Evolutionary conservation across 2,797 vertebrate genomes (phyloP).

Genomic region (Sparus aurata): DNA sequence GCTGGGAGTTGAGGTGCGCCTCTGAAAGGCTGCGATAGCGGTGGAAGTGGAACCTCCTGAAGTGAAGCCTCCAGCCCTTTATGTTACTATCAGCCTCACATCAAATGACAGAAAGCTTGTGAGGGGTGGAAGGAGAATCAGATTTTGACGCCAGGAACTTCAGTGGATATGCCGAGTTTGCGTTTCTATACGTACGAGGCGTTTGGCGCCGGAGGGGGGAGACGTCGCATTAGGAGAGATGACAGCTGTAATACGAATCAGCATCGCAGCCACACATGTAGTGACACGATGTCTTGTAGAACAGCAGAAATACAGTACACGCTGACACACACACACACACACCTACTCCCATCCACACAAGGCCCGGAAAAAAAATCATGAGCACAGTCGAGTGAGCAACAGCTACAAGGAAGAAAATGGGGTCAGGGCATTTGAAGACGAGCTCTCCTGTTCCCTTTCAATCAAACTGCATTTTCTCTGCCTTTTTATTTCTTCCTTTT

Average conservation of each 20-base stretch:
- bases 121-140: slow-evolving; percentile 23
- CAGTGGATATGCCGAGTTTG: background rate
- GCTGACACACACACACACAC: slow-evolving; percentile 5
- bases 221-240: slow-evolving; percentile 4
- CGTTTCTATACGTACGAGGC: background rate
- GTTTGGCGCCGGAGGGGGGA: slow-evolving; percentile 24
- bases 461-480: slow-evolving; percentile 47
- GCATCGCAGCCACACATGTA: slow-evolving; percentile 5
- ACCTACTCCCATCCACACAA: slow-evolving; percentile 21
- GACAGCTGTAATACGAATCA: slow-evolving; percentile 42
- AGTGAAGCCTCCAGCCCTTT: slow-evolving; percentile 54
- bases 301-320: slow-evolving; percentile 15
- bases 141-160: slow-evolving; percentile 25
- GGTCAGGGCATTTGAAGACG: slow-evolving; percentile 65
- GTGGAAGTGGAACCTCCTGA: slow-evolving; percentile 41
- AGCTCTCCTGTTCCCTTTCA: slow-evolving; percentile 62
- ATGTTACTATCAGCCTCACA: slow-evolving; percentile 32
- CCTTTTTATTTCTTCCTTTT: slow-evolving; percentile 41
- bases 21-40: slow-evolving; percentile 21
- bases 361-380: slow-evolving; percentile 44
- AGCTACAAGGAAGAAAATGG: slow-evolving; percentile 59
- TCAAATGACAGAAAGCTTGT: slow-evolving; percentile 37
- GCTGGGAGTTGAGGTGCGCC: slow-evolving; percentile 34
- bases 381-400: slow-evolving; percentile 60
- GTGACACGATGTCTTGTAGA: slow-evolving; percentile 30